These are phyloP conservation scores for Dromaius novaehollandiae DNA, from an alignment of 2,113 vertebrate genomes.

Conservation along the genomic window DNA sequence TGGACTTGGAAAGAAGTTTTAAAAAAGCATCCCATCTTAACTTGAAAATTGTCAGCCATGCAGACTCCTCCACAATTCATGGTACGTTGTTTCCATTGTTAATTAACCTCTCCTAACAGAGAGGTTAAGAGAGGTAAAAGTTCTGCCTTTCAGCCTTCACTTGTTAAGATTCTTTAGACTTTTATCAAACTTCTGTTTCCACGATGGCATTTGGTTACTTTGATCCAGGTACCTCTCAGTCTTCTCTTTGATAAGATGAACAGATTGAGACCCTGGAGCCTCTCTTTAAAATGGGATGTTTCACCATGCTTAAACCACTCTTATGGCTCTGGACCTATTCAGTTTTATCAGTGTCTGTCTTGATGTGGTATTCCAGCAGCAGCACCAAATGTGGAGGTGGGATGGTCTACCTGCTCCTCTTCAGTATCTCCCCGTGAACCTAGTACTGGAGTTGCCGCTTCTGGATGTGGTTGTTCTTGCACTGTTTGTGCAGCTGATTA, in stretches of 20 bases:
- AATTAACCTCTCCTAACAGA: constrained; percentile 17
- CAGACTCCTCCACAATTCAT: background rate
- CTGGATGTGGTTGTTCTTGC: background rate
- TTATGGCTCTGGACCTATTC: background rate
- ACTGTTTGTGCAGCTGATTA: too few species aligned
- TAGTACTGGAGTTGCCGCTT: background rate
- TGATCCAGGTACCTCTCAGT: constrained; percentile 17
- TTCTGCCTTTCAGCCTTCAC: background rate
- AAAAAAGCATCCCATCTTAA: background rate
- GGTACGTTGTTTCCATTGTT: constrained; percentile 24
- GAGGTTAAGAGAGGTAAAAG: background rate
- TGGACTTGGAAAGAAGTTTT: constrained; percentile 27
- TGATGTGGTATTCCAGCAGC: background rate
- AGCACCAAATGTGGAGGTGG: background rate
- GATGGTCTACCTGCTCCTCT: background rate
- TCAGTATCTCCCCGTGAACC: background rate
- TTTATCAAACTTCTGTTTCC: background rate
- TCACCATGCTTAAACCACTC: background rate
- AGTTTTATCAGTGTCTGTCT: fast-evolving
- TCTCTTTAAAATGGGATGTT: background rate
- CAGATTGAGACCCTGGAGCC: background rate
- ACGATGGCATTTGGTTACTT: background rate
- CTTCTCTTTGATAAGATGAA: constrained; percentile 11
- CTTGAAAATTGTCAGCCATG: background rate
- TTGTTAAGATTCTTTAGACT: background rate